Percentiles rank a stretch among this genome's conserved stretches.
Conservation (phyloP, 2,797 vertebrate genomes). For the Steatocranus sp. region DNA sequence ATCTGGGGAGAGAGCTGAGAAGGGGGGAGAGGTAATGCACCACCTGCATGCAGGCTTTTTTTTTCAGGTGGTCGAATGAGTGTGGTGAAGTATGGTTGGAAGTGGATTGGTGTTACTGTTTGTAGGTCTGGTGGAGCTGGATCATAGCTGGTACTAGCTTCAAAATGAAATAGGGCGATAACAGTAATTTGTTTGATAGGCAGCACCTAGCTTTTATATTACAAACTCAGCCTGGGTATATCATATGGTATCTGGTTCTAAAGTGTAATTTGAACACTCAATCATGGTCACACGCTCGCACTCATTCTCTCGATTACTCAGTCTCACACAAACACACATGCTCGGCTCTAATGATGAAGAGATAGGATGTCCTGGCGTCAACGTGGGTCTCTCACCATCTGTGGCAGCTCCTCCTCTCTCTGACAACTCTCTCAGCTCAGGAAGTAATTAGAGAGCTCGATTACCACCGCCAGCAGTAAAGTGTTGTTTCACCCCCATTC, state of each 20-base stretch:
- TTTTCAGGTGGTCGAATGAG: not conserved
- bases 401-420: constrained; percentile 67
- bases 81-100: not conserved
- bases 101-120: not conserved
- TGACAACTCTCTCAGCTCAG: constrained; percentile 70
- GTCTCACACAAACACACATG: constrained; percentile 47
- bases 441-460: constrained; percentile 72
- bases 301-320: constrained; percentile 31
- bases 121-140: not conserved
- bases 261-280: constrained; percentile 36
- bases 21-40: not conserved
- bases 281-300: constrained; percentile 8
- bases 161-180: not conserved
- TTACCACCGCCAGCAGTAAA: constrained; percentile 51
- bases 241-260: constrained; percentile 11
- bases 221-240: not conserved
- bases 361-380: constrained; percentile 63
- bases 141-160: not conserved
- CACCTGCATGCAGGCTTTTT: not conserved
- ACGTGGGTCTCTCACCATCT: constrained; percentile 71
- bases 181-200: not conserved
- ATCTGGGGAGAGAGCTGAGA: not conserved
- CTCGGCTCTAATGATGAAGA: constrained; percentile 64
- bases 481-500: constrained; percentile 21
- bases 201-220: not conserved